Evolutionary conservation across 2,888 invertebrate genomes (phyloP).

Genomic region (Dicroscelio sp.): DNA sequence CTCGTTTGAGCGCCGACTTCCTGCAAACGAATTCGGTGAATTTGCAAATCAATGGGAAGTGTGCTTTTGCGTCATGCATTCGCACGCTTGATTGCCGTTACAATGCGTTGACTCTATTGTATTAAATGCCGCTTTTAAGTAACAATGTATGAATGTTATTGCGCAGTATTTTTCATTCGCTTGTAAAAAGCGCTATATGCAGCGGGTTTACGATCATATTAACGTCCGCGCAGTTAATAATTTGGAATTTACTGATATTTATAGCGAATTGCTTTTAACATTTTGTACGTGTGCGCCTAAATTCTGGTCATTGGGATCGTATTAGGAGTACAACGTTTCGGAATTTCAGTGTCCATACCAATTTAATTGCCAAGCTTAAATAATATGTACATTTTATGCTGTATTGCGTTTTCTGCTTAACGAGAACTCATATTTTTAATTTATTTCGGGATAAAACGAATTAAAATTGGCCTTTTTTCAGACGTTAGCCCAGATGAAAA

Average conservation of each 20-base stretch:
- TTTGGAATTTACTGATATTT: slow-evolving; percentile 10
- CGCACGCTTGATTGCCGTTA: neutral
- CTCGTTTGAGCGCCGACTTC: slow-evolving; percentile 40
- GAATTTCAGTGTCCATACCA: too few species aligned
- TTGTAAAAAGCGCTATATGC: slow-evolving; percentile 16
- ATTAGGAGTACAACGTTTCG: too few species aligned
- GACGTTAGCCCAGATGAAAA: too few species aligned
- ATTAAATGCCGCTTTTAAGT: slow-evolving; percentile 5
- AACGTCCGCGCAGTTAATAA: slow-evolving; percentile 25
- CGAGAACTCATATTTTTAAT: too few species aligned
- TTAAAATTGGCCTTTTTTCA: too few species aligned
- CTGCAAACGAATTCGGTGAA: slow-evolving; percentile 49
- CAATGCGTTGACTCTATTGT: neutral
- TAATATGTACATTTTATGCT: too few species aligned
- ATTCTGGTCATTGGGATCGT: too few species aligned
- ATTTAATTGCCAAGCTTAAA: too few species aligned
- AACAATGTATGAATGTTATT: slow-evolving; percentile 1
- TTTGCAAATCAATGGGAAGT: slow-evolving; percentile 39
- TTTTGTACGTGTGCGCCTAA: too few species aligned
- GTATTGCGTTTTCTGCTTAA: too few species aligned
- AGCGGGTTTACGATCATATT: slow-evolving; percentile 5
- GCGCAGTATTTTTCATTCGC: slow-evolving; percentile 31
- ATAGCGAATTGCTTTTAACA: neutral
- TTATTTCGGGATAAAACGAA: too few species aligned
- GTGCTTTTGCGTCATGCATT: slow-evolving; percentile 38